A percentile compares a stretch with the other conserved stretches of the same genome.
Conservation (phyloP, 2,797 vertebrate species). For the Syngnathus rostellatus region DNA sequence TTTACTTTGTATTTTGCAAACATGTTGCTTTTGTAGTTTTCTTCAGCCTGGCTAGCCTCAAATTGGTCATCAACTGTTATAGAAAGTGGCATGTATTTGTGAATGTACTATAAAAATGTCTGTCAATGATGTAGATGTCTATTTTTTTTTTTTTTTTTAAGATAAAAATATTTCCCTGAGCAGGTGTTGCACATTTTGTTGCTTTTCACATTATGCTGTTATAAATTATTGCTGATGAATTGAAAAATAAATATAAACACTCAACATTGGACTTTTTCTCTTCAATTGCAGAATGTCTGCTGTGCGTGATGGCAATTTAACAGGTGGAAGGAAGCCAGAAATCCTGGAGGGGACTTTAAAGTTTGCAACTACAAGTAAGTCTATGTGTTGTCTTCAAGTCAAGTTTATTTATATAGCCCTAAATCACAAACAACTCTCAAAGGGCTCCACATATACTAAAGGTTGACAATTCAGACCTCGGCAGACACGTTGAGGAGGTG, state of each 20-base stretch:
- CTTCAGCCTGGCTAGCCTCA: conserved; percentile 75
- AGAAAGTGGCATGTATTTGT: conserved; percentile 75
- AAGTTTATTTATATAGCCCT: no score
- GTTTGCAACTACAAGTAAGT: not conserved
- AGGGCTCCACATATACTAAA: no score
- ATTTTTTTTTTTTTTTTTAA: conserved; percentile 52
- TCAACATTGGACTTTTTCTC: conserved; percentile 12
- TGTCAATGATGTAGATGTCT: conserved; percentile 94
- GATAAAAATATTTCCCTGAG: conserved; percentile 74
- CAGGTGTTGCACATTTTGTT: conserved; percentile 88
- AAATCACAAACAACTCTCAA: no score
- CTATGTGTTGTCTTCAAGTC: no score
- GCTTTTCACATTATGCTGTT: conserved; percentile 93
- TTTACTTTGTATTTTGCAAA: conserved; percentile 62
- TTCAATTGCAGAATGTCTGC: not conserved
- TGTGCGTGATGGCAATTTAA: not conserved
- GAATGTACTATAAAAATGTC: conserved; percentile 81
- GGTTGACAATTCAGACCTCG: not conserved
- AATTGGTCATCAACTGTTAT: conserved; percentile 79
- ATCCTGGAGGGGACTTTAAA: not conserved
- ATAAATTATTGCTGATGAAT: conserved; percentile 93
- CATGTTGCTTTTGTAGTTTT: conserved; percentile 78
- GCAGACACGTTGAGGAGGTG: conserved; percentile 5
- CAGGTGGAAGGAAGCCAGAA: not conserved
- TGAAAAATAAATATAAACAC: conserved; percentile 85